Conservation (phyloP, 2,797 vertebrate species). For the Anas acuta region DNA sequence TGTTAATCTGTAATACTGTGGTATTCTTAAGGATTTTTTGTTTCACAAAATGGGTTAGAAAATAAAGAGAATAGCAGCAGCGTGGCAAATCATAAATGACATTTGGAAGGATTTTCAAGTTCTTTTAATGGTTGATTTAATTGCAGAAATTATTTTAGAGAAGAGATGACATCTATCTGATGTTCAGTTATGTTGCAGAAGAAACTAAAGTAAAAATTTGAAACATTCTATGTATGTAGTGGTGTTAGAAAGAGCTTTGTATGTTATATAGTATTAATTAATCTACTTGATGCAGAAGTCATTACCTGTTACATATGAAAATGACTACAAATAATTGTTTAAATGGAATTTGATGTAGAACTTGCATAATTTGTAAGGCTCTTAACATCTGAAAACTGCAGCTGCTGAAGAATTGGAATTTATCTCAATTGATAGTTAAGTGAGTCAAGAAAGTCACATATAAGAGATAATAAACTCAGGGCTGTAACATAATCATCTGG, state of each 20-base stretch:
- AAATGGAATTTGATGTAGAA: neutral
- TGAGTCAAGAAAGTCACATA: neutral
- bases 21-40: constrained; percentile 53
- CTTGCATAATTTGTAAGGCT: neutral
- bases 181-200: constrained; percentile 25
- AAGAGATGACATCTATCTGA: neutral
- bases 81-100: constrained; percentile 35
- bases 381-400: neutral
- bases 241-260: constrained; percentile 1
- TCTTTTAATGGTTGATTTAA: constrained; percentile 36
- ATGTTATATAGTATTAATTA: neutral
- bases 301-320: neutral
- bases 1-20: constrained; percentile 41
- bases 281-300: neutral
- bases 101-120: constrained; percentile 39
- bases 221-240: neutral
- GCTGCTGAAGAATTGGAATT: neutral
- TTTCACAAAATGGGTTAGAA: constrained; percentile 42
- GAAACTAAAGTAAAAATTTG: neutral
- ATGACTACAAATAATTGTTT: neutral
- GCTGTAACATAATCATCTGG: neutral
- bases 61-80: constrained; percentile 45
- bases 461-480: neutral
- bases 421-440: neutral
- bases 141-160: constrained; percentile 19